Percentiles rank a stretch among this genome's conserved stretches.
Conservation (phyloP, 2,888 invertebrate genomes). For the Drosophila subsilvestris region DNA sequence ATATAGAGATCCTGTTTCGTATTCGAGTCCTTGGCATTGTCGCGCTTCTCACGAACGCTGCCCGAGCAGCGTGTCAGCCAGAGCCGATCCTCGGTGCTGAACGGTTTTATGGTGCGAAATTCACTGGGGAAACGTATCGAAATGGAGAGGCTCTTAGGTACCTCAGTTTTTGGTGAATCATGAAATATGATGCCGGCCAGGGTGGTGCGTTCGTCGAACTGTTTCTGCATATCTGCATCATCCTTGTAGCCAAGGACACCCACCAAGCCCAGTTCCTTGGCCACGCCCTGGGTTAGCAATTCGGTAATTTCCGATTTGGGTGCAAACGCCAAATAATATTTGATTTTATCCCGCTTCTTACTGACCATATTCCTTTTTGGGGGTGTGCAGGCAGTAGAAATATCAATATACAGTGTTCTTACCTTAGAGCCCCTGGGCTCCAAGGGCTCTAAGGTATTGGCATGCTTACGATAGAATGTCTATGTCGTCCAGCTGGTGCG, state of each 20-base stretch:
- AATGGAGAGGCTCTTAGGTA: constrained; percentile 49
- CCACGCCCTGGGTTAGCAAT: constrained; percentile 33
- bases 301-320: constrained; percentile 51
- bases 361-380: constrained; percentile 29
- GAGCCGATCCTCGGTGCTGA: constrained; percentile 56
- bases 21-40: constrained; percentile 35
- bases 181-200: constrained; percentile 70
- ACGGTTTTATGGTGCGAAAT: constrained; percentile 68
- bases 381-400: not conserved
- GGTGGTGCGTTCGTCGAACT: constrained; percentile 60
- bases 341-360: constrained; percentile 54
- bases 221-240: constrained; percentile 44
- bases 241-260: constrained; percentile 34
- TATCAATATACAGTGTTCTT: not conserved
- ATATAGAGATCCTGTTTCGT: constrained; percentile 71
- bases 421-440: not conserved
- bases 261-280: constrained; percentile 42
- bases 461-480: constrained; percentile 67
- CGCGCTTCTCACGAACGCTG: constrained; percentile 41
- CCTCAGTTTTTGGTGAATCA: not conserved
- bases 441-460: no score
- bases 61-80: constrained; percentile 79
- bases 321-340: constrained; percentile 58
- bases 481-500: constrained; percentile 55
- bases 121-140: constrained; percentile 73